Percentiles rank a stretch among this genome's conserved stretches.
phyloP scores from a whole-genome alignment of 1,140 invertebrate genomes.

The Drosophila varians region DNA sequence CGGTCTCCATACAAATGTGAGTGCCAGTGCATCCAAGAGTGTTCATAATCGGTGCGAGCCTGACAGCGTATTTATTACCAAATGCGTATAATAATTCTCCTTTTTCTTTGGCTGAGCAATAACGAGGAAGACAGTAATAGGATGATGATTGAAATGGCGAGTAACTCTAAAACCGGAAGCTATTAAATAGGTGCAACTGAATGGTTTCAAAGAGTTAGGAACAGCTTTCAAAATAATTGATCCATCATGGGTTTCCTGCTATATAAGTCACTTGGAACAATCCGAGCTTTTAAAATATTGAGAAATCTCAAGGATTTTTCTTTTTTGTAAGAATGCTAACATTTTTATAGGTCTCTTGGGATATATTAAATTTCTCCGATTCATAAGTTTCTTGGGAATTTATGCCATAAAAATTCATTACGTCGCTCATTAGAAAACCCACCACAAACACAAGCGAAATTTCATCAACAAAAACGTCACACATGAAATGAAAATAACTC shows the following conservation, averaged over 20 bases:
- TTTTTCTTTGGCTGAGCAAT: slow-evolving; percentile 15
- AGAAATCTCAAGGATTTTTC: too few relatives aligned
- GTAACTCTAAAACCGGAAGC: slow-evolving; percentile 62
- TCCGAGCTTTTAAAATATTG: too few relatives aligned
- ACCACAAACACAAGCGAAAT: slow-evolving; percentile 14
- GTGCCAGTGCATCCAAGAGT: slow-evolving; percentile 72
- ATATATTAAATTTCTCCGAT: not conserved
- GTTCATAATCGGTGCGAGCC: slow-evolving; percentile 75
- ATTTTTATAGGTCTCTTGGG: not conserved
- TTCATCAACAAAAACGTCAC: slow-evolving; percentile 19
- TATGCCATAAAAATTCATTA: slow-evolving; percentile 30
- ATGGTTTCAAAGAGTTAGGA: not conserved
- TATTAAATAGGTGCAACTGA: slow-evolving; percentile 44
- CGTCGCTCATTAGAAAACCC: not conserved
- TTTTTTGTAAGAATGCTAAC: too few relatives aligned
- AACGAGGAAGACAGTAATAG: slow-evolving; percentile 33
- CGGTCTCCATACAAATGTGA: slow-evolving; percentile 2
- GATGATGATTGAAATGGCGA: slow-evolving; percentile 63
- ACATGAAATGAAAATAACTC: slow-evolving; percentile 25
- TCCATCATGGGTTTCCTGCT: not conserved
- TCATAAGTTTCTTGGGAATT: slow-evolving; percentile 8
- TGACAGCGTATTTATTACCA: slow-evolving; percentile 80
- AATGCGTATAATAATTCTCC: slow-evolving; percentile 63
- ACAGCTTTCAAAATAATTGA: not conserved
- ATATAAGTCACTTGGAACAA: too few relatives aligned